Conservation (phyloP, 2,888 invertebrate species). For the Lasioglossum zephyrum region DNA sequence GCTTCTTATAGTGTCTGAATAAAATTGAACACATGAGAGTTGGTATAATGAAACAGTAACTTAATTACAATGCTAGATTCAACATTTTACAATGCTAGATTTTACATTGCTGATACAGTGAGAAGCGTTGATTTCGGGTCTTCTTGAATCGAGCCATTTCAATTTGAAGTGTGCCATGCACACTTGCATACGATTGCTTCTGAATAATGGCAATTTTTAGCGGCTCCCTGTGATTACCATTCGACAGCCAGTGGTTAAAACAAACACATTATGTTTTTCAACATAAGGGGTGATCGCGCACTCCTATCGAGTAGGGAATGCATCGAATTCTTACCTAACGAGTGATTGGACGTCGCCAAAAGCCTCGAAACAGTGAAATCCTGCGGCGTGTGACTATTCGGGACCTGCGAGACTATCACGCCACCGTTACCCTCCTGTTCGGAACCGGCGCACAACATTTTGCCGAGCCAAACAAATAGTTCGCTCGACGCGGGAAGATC, state of each 20-base stretch:
- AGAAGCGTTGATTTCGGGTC: too few species aligned
- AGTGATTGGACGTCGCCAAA: slow-evolving; percentile 78
- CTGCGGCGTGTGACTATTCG: slow-evolving; percentile 80
- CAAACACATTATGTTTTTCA: background rate
- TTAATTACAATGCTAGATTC: too few species aligned
- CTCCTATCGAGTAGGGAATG: background rate
- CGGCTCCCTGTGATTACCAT: background rate
- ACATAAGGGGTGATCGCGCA: background rate
- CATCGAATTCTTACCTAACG: slow-evolving; percentile 73
- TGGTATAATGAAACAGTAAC: too few species aligned
- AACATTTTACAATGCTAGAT: too few species aligned
- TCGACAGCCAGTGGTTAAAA: background rate
- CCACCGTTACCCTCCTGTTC: slow-evolving; percentile 70
- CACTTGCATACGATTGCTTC: too few species aligned
- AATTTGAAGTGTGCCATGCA: too few species aligned
- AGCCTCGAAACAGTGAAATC: slow-evolving; percentile 83
- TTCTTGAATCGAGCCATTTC: too few species aligned
- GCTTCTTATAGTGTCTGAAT: too few species aligned
- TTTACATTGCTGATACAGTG: too few species aligned
- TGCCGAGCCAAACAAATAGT: slow-evolving; percentile 19
- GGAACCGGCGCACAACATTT: slow-evolving; percentile 76
- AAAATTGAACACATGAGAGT: too few species aligned
- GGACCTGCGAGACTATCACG: slow-evolving; percentile 74
- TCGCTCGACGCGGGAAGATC: background rate
- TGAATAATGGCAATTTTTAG: background rate